Conservation (phyloP, 1,140 invertebrate species). For the Caenorhabditis briggsae region DNA sequence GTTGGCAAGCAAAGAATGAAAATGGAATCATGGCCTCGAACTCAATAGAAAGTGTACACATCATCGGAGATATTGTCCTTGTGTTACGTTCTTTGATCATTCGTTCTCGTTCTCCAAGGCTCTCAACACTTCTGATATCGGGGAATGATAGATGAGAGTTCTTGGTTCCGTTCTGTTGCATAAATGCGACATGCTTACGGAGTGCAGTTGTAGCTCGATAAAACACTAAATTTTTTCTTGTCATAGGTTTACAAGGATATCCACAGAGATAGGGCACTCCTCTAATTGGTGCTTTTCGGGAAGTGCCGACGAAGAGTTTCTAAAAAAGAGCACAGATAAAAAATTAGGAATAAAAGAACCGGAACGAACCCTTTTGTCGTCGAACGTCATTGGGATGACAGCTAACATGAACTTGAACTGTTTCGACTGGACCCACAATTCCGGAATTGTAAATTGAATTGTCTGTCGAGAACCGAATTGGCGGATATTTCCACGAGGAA, state of each 20-base stretch:
- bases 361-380: neutral
- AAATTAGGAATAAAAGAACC: neutral
- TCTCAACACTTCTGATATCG: neutral
- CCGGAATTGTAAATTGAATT: conserved; percentile 18
- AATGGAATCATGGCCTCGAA: neutral
- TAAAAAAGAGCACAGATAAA: neutral
- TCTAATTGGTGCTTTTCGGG: neutral
- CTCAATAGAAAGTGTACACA: neutral
- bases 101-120: neutral
- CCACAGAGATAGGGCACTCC: neutral
- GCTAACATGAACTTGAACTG: neutral
- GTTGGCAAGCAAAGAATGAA: conserved; percentile 3
- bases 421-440: neutral
- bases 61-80: too few relatives aligned
- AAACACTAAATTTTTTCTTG: neutral
- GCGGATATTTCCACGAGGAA: neutral
- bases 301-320: neutral
- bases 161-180: neutral
- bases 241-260: neutral
- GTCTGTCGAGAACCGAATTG: neutral
- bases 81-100: neutral
- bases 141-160: too few relatives aligned
- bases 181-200: neutral
- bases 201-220: conserved; percentile 14
- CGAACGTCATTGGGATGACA: conserved; percentile 3